Conservation (phyloP, 2,797 vertebrate species). For the Fistularia commersonii region DNA sequence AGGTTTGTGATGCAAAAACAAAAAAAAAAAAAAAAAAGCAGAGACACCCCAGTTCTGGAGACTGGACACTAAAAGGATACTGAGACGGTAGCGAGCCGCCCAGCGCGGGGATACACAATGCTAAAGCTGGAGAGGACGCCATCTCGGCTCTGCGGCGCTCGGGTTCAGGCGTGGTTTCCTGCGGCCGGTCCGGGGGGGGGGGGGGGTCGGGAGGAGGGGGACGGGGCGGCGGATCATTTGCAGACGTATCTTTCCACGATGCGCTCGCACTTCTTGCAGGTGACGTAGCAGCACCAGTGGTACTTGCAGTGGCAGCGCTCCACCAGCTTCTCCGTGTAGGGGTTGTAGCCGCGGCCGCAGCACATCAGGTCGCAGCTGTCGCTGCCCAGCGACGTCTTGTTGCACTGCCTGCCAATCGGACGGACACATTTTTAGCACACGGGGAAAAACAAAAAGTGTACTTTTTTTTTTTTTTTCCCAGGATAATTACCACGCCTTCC, state of each 20-base stretch:
- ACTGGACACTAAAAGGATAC: slow-evolving; percentile 55
- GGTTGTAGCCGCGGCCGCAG: slow-evolving; percentile 97
- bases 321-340: slow-evolving; percentile 93
- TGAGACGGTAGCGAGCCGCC: slow-evolving; percentile 57
- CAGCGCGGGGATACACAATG: slow-evolving; percentile 62
- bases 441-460: too few relatives aligned
- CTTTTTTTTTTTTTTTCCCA: too few relatives aligned
- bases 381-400: slow-evolving; percentile 93
- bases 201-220: too few relatives aligned
- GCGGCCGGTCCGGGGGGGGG: slow-evolving; percentile 9
- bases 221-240: slow-evolving; percentile 80
- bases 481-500: slow-evolving; percentile 7
- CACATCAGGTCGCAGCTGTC: slow-evolving; percentile 99
- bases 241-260: slow-evolving; percentile 94
- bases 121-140: slow-evolving; percentile 68
- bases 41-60: slow-evolving; percentile 44
- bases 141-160: slow-evolving; percentile 71
- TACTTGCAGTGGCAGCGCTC: slow-evolving; percentile 98
- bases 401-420: slow-evolving; percentile 85
- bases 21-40: slow-evolving; percentile 16
- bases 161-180: slow-evolving; percentile 65
- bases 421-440: too few relatives aligned
- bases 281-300: slow-evolving; percentile 99
- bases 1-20: slow-evolving; percentile 30
- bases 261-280: slow-evolving; percentile 95